Evolutionary conservation across 2,888 invertebrate species (phyloP), one percentile per base, ranked within the genome.

Genomic region (Galerucella calmariensis): DNA sequence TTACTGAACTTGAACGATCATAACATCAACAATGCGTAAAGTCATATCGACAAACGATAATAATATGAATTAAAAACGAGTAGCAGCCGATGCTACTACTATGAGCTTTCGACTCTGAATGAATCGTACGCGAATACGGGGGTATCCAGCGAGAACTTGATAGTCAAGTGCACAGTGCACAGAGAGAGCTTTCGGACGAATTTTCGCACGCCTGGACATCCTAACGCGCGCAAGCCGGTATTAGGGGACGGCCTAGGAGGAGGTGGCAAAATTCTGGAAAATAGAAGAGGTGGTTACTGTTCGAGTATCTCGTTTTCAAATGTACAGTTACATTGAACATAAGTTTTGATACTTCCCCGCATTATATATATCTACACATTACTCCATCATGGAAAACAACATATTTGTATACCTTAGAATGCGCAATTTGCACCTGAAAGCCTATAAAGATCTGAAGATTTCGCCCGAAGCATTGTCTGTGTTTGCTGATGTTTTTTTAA

Each of bases 251-350:
- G 74, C 77, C 75, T 75, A 65, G 72, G 41, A 73, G 74, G 83
- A 78, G 84, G 84, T 83, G 84, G 83, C 79, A 80, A 79, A 67
- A 80, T 82, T 81, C 81, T 80, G 82, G 82, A 81, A 83, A 83
- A 82, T 81, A 81, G 84, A 73, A 77, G 75, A 75, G 77, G 77
- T 77, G 74, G 77, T 83, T 83, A 82, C 84, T 83, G 85, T 84
- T 35, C 84, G 82, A 81, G 84, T 82, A 83, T 81, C 82, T 83
- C 84, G 83, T 79, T 67, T 81, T 83, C 83, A 82, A 83, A 83
- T 83, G 81, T 83, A 84, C 81, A 79, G 82, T 77, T 73, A 73
- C 66, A 66, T 51, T 72, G 59, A 58, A 41, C 35, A 67, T 67
- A 56, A 67, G 58, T 56, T 67, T 65, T 65, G 63, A 65, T 65